phyloP scores from a whole-genome alignment of 2,797 vertebrate species.

The Champsocephalus esox region DNA sequence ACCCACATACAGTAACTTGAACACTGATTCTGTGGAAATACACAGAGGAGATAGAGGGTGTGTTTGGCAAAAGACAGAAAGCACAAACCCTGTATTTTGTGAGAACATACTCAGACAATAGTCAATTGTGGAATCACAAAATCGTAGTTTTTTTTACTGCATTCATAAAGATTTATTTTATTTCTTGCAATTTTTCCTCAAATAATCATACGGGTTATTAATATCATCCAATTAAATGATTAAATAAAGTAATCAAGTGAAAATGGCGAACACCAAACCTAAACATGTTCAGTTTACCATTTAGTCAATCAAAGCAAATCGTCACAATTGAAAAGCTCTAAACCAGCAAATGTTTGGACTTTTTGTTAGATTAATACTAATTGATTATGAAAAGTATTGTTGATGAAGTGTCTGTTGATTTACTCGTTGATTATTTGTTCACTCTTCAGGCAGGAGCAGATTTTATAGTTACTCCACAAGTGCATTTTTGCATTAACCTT shows the following conservation, averaged over 20 bases:
- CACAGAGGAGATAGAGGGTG: slow-evolving; percentile 41
- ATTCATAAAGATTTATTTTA: neutral
- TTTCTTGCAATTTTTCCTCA: neutral
- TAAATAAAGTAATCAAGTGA: neutral
- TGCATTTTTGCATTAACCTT: neutral
- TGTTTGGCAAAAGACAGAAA: slow-evolving; percentile 21
- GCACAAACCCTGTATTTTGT: slow-evolving; percentile 1
- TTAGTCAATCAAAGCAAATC: neutral
- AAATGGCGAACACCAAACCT: neutral
- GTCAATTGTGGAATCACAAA: slow-evolving; percentile 9
- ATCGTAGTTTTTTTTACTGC: neutral
- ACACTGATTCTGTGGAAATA: slow-evolving; percentile 17
- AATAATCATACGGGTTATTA: neutral
- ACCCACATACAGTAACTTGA: slow-evolving; percentile 23
- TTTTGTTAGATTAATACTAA: neutral
- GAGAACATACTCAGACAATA: slow-evolving; percentile 27
- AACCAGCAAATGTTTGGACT: neutral
- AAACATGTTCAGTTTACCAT: neutral
- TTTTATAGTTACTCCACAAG: neutral
- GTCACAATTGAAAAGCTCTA: neutral
- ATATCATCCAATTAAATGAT: neutral
- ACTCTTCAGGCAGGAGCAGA: neutral
- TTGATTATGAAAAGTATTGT: neutral
- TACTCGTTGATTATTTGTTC: neutral
- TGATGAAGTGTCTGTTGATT: neutral